phyloP scores from a whole-genome alignment of 2,888 invertebrate species.

The Microdon myrmicae region DNA sequence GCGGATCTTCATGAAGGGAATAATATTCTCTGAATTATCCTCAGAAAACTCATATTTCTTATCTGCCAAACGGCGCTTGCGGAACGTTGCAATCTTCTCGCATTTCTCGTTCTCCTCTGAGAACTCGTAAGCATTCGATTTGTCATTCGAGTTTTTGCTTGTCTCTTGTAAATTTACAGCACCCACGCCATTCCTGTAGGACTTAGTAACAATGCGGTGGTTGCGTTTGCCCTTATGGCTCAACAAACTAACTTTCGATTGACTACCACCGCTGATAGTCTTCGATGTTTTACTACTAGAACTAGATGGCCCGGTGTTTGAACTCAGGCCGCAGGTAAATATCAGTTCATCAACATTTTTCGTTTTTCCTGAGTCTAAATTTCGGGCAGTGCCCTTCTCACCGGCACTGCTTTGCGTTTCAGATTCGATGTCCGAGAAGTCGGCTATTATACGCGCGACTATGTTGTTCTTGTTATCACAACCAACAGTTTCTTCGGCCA shows the following conservation, averaged over 20 bases:
- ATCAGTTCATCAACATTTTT: constrained; percentile 67
- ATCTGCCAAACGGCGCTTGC: constrained; percentile 86
- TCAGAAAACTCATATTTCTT: constrained; percentile 93
- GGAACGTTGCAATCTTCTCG: constrained; percentile 86
- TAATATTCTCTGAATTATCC: constrained; percentile 75
- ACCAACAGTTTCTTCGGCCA: constrained; percentile 53
- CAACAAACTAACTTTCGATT: constrained; percentile 54
- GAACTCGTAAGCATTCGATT: constrained; percentile 78
- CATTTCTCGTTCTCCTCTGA: constrained; percentile 85
- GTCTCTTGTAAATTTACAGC: constrained; percentile 62
- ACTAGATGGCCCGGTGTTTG: constrained; percentile 39
- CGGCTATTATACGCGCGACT: constrained; percentile 72
- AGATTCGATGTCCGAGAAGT: constrained; percentile 73
- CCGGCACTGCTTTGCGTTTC: constrained; percentile 65
- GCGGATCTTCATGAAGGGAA: constrained; percentile 66
- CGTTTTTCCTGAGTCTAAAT: constrained; percentile 59
- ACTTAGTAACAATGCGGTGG: constrained; percentile 65
- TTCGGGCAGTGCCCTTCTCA: constrained; percentile 16
- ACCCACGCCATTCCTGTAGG: constrained; percentile 63
- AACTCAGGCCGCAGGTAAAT: constrained; percentile 67
- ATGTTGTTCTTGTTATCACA: constrained; percentile 70
- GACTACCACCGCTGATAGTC: constrained; percentile 21
- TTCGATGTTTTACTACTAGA: constrained; percentile 27
- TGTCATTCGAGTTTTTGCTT: constrained; percentile 71
- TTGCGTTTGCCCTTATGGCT: constrained; percentile 60